These are phyloP conservation scores for Dermolepida albohirtum DNA, from an alignment of 2,888 invertebrate species.

Conservation along the genomic window DNA sequence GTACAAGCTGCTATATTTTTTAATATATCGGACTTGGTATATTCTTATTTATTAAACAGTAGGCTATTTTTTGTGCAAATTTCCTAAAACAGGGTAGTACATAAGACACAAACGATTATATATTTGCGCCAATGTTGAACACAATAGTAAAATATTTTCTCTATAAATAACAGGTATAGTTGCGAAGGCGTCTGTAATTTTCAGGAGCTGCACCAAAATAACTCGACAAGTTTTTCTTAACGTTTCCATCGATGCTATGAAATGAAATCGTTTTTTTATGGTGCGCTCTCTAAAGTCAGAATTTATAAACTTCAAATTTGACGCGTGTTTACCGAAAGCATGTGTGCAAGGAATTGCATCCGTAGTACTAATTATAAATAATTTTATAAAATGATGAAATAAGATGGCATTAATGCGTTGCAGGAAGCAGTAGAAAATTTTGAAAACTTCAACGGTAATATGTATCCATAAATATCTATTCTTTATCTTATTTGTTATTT, in stretches of 20 bases:
- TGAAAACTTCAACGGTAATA: neutral
- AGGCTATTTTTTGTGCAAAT: no score
- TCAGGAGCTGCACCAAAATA: constrained; percentile 32
- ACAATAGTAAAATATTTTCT: constrained; percentile 23
- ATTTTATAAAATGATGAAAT: constrained; percentile 7
- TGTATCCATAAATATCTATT: neutral
- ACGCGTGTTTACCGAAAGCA: neutral
- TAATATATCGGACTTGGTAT: no score
- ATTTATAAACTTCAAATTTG: neutral
- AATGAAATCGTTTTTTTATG: neutral
- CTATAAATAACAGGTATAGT: constrained; percentile 29
- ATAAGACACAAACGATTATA: neutral
- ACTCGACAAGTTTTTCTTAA: constrained; percentile 16
- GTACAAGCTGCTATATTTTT: no score
- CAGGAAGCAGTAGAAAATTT: neutral
- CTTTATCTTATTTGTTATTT: constrained; percentile 8
- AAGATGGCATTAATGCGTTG: neutral
- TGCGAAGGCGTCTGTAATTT: constrained; percentile 11
- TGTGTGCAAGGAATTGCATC: constrained; percentile 10
- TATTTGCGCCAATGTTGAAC: constrained; percentile 1
- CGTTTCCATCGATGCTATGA: constrained; percentile 2
- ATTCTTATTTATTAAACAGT: no score
- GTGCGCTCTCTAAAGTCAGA: no score
- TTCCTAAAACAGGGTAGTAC: no score
- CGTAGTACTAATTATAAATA: neutral